Evolutionary conservation across 2,888 invertebrate species (phyloP).

Genomic region (Acanthosoma haemorrhoidale): DNA sequence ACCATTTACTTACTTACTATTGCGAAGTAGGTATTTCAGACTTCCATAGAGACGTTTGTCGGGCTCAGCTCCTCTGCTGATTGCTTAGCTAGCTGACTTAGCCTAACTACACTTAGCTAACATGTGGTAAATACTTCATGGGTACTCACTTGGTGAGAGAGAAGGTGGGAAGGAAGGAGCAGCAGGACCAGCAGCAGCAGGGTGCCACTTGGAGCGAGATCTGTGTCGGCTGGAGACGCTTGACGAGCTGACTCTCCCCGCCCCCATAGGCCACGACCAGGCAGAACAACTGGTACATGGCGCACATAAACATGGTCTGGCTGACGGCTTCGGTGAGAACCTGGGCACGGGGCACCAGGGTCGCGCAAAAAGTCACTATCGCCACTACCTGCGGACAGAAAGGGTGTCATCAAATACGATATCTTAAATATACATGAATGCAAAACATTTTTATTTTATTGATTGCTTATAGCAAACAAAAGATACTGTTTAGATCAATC

Average conservation of each 20-base stretch:
- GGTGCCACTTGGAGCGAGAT: slow-evolving; percentile 60
- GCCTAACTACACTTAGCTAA: no score
- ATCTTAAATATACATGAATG: no score
- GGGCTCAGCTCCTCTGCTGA: no score
- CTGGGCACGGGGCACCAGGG: slow-evolving; percentile 59
- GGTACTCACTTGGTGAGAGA: slow-evolving; percentile 52
- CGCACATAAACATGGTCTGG: slow-evolving; percentile 63
- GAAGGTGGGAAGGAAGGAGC: slow-evolving; percentile 53
- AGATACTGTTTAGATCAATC: no score
- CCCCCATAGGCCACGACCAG: slow-evolving; percentile 61
- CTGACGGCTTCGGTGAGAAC: slow-evolving; percentile 62
- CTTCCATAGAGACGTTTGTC: no score
- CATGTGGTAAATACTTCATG: no score
- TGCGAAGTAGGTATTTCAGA: no score
- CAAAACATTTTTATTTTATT: no score
- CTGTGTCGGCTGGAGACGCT: slow-evolving; percentile 53
- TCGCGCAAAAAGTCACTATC: slow-evolving; percentile 53
- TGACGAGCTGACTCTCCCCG: slow-evolving; percentile 56
- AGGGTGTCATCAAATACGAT: no score
- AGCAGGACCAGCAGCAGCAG: slow-evolving; percentile 71
- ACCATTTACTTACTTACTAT: no score
- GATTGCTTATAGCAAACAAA: no score
- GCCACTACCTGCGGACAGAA: slow-evolving; percentile 56
- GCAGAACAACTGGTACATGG: slow-evolving; percentile 64
- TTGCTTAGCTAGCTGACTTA: no score